Conservation (phyloP, 1,140 invertebrate genomes). For the Zaprionus taronus region DNA sequence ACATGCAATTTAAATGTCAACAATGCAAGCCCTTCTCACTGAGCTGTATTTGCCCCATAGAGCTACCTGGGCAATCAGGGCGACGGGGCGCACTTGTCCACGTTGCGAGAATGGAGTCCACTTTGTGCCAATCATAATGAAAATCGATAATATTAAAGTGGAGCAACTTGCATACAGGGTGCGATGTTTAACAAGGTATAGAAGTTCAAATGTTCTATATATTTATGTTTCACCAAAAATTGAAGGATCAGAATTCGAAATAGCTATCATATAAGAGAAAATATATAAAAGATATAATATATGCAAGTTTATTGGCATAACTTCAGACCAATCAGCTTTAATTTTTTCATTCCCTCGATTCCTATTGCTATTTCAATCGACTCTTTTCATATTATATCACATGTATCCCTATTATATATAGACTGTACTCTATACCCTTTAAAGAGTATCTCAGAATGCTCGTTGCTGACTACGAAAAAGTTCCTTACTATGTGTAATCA, state of each 20-base stretch:
- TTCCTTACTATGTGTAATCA: slow-evolving; percentile 48
- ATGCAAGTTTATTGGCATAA: neutral
- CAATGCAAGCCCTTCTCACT: slow-evolving; percentile 33
- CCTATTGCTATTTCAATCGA: neutral
- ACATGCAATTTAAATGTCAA: slow-evolving; percentile 56
- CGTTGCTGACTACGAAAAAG: neutral
- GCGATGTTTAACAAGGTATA: neutral
- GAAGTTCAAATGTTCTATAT: neutral
- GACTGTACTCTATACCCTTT: neutral
- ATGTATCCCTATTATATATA: neutral
- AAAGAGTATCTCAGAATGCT: slow-evolving; percentile 24
- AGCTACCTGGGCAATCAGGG: slow-evolving; percentile 40
- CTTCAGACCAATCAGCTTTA: neutral
- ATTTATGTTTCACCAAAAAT: neutral
- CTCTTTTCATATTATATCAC: neutral
- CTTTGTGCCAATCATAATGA: slow-evolving; percentile 56
- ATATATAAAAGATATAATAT: no score
- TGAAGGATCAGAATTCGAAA: no score
- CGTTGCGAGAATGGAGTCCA: slow-evolving; percentile 42
- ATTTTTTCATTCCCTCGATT: neutral
- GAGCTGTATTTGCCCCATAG: no score
- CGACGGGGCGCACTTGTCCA: slow-evolving; percentile 43
- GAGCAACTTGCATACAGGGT: slow-evolving; percentile 39
- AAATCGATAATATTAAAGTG: slow-evolving; percentile 62
- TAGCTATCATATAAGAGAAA: no score